Conservation (phyloP, 1,140 invertebrate genomes). For the Trichonephila clavata region DNA sequence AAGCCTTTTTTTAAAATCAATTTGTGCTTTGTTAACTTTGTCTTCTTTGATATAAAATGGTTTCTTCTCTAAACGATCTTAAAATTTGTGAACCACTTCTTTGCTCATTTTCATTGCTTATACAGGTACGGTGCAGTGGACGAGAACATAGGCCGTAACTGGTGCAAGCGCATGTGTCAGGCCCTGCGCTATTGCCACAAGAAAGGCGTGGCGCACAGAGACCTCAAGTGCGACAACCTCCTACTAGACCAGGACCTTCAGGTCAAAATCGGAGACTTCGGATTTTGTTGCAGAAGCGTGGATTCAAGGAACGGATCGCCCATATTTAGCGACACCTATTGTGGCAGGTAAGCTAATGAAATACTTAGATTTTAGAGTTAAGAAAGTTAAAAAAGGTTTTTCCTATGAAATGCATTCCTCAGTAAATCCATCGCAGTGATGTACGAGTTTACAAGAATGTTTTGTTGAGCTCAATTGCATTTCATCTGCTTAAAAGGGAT, state of each 20-base stretch:
- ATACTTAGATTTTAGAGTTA: too few relatives aligned
- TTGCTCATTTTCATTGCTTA: neutral
- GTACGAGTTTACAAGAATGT: too few relatives aligned
- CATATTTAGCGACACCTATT: slow-evolving; percentile 78
- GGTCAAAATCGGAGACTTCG: slow-evolving; percentile 94
- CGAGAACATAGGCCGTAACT: slow-evolving; percentile 88
- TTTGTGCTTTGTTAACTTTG: neutral
- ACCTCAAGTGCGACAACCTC: slow-evolving; percentile 97
- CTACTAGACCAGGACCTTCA: slow-evolving; percentile 96
- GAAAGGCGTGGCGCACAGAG: slow-evolving; percentile 92
- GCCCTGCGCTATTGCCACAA: slow-evolving; percentile 91
- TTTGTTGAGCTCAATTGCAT: too few relatives aligned
- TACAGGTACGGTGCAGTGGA: slow-evolving; percentile 86
- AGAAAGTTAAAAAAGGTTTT: too few relatives aligned
- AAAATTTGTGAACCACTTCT: too few relatives aligned
- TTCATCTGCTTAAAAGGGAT: too few relatives aligned
- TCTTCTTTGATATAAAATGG: neutral
- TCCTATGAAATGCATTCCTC: too few relatives aligned
- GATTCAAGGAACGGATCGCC: neutral
- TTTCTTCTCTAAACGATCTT: neutral
- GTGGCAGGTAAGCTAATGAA: slow-evolving; percentile 73
- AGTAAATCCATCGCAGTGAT: too few relatives aligned
- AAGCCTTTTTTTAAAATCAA: too few relatives aligned
- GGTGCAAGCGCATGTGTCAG: slow-evolving; percentile 91
- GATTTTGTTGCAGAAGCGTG: slow-evolving; percentile 80